A percentile compares a stretch with the other conserved stretches of the same genome.
phyloP scores from a whole-genome alignment of 2,797 vertebrate genomes.

The Sebastes kiyomatsui region DNA sequence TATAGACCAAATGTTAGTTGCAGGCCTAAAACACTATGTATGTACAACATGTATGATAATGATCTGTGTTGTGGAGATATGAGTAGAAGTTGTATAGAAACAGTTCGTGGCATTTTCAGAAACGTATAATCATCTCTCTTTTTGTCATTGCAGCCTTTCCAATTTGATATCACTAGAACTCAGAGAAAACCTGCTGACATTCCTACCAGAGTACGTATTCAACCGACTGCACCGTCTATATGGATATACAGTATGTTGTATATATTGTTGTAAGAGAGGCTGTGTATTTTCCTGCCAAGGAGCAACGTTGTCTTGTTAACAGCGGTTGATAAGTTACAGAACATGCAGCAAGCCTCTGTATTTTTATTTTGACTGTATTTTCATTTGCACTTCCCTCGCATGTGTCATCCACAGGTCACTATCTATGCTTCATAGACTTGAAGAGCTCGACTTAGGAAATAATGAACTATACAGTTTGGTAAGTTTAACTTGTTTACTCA shows the following conservation, averaged over 20 bases:
- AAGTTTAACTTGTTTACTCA: conserved; percentile 58
- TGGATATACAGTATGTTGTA: background rate
- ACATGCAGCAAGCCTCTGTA: background rate
- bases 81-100: background rate
- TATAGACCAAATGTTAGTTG: too few species aligned
- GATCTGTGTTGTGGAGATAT: background rate
- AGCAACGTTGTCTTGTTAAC: background rate
- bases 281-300: background rate
- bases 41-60: background rate
- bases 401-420: conserved; percentile 86
- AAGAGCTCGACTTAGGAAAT: conserved; percentile 98
- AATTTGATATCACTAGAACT: conserved; percentile 97
- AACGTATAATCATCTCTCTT: conserved; percentile 23
- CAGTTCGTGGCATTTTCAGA: conserved; percentile 1
- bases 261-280: background rate
- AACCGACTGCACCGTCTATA: background rate
- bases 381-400: background rate
- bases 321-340: background rate
- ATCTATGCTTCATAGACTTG: conserved; percentile 90
- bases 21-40: too few species aligned
- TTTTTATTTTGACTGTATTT: background rate
- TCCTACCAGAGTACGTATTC: conserved; percentile 95
- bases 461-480: conserved; percentile 97
- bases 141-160: conserved; percentile 86
- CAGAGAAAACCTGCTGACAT: conserved; percentile 95